A percentile compares a stretch with the other conserved stretches of the same genome.
Evolutionary conservation across 2,888 invertebrate species (phyloP).

Genomic region (Zaprionus lineosus): DNA sequence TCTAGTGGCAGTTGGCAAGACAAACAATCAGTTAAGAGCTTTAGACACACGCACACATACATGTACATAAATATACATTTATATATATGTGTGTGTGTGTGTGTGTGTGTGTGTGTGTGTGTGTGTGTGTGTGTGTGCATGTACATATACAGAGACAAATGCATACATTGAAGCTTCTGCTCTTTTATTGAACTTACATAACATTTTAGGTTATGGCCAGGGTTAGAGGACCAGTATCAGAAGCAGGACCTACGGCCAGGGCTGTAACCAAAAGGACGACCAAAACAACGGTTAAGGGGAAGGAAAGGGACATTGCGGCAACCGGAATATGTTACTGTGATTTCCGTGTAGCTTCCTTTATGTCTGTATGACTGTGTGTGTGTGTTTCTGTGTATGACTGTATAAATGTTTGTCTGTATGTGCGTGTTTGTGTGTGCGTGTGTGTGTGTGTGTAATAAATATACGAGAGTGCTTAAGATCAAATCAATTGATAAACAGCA

Average conservation of each 20-base stretch:
- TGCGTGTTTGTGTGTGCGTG: constrained; percentile 7
- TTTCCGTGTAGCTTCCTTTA: constrained; percentile 66
- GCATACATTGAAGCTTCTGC: constrained; percentile 40
- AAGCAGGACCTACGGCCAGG: too few relatives aligned
- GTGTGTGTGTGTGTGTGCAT: too few relatives aligned
- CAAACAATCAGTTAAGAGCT: constrained; percentile 80
- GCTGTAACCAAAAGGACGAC: too few relatives aligned
- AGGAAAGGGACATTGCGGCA: constrained; percentile 43
- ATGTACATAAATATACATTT: constrained; percentile 6
- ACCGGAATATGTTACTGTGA: constrained; percentile 66
- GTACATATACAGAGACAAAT: constrained; percentile 7
- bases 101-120: too few relatives aligned
- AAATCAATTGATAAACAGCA: constrained; percentile 76
- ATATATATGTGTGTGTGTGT: too few relatives aligned
- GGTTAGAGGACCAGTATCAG: constrained; percentile 42
- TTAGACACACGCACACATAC: constrained; percentile 45
- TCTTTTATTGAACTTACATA: constrained; percentile 71
- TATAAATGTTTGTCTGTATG: constrained; percentile 50
- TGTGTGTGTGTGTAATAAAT: constrained; percentile 61
- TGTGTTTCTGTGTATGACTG: constrained; percentile 45
- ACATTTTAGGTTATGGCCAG: constrained; percentile 63
- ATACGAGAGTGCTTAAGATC: constrained; percentile 75
- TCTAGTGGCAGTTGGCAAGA: constrained; percentile 75
- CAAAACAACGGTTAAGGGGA: not conserved
- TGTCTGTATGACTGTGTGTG: constrained; percentile 2